These are phyloP conservation scores for Colossoma macropomum DNA, from an alignment of 2,113 vertebrate species.

Conservation along the genomic window DNA sequence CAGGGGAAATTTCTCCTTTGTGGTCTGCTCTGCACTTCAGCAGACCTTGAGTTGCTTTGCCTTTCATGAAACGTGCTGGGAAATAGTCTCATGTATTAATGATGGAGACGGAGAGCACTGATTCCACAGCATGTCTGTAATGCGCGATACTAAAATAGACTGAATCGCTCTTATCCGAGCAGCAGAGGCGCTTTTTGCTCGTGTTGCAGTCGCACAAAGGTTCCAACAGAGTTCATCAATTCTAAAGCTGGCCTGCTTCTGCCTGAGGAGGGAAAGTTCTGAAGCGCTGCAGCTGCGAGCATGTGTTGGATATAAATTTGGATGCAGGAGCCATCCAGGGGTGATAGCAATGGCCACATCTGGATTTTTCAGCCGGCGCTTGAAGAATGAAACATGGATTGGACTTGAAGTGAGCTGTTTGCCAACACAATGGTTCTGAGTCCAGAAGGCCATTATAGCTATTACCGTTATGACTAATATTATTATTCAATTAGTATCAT, in stretches of 20 bases:
- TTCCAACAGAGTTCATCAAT: constrained; percentile 54
- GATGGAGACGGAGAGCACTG: constrained; percentile 52
- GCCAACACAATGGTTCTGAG: constrained; percentile 48
- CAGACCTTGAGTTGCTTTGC: constrained; percentile 51
- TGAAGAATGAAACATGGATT: constrained; percentile 54
- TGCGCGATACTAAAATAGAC: constrained; percentile 55
- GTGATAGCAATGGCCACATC: constrained; percentile 68
- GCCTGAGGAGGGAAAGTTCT: constrained; percentile 51
- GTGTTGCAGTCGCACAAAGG: constrained; percentile 41
- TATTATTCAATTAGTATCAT: constrained; percentile 59
- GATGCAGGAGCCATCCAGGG: constrained; percentile 61
- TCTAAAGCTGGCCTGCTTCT: constrained; percentile 31
- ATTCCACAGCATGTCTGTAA: constrained; percentile 50
- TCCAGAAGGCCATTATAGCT: constrained; percentile 55
- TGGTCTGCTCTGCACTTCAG: constrained; percentile 40
- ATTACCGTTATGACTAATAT: constrained; percentile 56
- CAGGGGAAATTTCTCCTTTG: constrained; percentile 41
- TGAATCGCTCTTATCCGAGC: constrained; percentile 39
- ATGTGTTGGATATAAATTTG: constrained; percentile 68
- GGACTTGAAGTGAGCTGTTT: constrained; percentile 56
- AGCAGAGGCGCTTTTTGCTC: constrained; percentile 41
- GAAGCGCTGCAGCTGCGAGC: constrained; percentile 56
- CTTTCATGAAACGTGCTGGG: constrained; percentile 44
- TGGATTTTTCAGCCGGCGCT: constrained; percentile 61
- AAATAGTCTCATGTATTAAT: constrained; percentile 55